Conservation (phyloP, 2,888 invertebrate genomes). For the Cheilosia pagana region DNA sequence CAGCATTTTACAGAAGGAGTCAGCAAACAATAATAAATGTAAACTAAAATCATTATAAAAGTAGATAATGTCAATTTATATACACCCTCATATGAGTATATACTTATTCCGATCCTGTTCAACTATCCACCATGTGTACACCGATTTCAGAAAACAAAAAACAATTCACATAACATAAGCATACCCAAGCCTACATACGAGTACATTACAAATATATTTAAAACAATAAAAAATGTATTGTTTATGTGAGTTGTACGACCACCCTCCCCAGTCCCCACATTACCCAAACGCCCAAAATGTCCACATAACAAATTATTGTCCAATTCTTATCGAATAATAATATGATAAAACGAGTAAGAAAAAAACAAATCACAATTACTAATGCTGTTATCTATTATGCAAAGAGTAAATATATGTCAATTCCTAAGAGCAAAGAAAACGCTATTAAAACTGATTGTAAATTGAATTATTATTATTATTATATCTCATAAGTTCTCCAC, state of each 20-base stretch:
- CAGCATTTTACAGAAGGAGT: constrained; percentile 23
- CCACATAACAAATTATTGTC: constrained; percentile 65
- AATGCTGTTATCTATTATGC: constrained; percentile 74
- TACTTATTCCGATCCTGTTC: constrained; percentile 55
- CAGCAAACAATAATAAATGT: constrained; percentile 71
- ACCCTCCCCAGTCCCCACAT: constrained; percentile 49
- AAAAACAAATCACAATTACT: constrained; percentile 72
- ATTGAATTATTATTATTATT: constrained; percentile 62
- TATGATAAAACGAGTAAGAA: constrained; percentile 71
- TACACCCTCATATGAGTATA: constrained; percentile 72
- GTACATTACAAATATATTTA: constrained; percentile 12
- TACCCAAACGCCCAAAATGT: constrained; percentile 60
- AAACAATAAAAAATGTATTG: constrained; percentile 43
- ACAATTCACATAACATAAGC: constrained; percentile 8
- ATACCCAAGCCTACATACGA: constrained; percentile 49
- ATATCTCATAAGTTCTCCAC: constrained; percentile 70
- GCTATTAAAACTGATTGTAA: constrained; percentile 74
- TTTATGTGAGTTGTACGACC: constrained; percentile 58
- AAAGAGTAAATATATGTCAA: constrained; percentile 74
- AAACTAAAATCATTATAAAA: constrained; percentile 76
- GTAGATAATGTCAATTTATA: constrained; percentile 72
- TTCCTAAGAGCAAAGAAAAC: constrained; percentile 73
- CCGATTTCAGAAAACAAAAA: constrained; percentile 42
- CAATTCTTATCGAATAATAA: constrained; percentile 64
- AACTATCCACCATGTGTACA: constrained; percentile 57